Base-by-base conservation (phyloP, 2,797 vertebrate species). In the Carapus acus region DNA sequence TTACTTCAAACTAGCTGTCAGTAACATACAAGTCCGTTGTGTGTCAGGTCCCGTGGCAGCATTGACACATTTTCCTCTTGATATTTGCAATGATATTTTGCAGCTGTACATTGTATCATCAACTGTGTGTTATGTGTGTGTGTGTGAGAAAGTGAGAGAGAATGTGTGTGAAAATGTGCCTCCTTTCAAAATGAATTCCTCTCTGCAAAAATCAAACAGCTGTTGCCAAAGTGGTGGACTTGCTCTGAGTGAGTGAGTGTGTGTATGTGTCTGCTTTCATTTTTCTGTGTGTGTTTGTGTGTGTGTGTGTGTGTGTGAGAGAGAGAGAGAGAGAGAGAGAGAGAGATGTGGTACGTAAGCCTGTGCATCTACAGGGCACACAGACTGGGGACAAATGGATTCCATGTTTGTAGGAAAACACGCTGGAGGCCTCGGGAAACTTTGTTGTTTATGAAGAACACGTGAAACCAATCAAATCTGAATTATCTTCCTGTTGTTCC, bases 381-480 rank as follows among this genome's bases (percentile, higher is more conserved):
- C 62, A 73, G 78, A 72, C 64, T 37, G 79, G 74, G 80, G 76
- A 80, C 80, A 89, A 88, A 89, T 88, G 85, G 83, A 85, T 87
- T 79, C 85, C 85, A 88, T 81, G 85, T 87, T 89, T 86, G 83
- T 78, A 83, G 83, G 79, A 76, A 87, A 87, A 86, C 80, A 76
- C 62, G 73, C 85, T 81, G 58, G 65, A 86, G 85, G 84, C 79
- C 23, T 76, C 78, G 78, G 78, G 69, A 73, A 77, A 77, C 86
- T 85, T 88, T 89, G 84, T 85, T 88, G 87, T 88, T 87, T 86
- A 87, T 87, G 84, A 87, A 87, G 80, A 86, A 88, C 88, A 89
- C 77, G 78, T 89, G 87, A 88, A 87, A 89, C 85, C 85, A 84
- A 87, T 90, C 87, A 88, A 85, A 88, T 81, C 63, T 65, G 80